phyloP scores from a whole-genome alignment of 1,140 invertebrate genomes.

The Andricus grossulariae region DNA sequence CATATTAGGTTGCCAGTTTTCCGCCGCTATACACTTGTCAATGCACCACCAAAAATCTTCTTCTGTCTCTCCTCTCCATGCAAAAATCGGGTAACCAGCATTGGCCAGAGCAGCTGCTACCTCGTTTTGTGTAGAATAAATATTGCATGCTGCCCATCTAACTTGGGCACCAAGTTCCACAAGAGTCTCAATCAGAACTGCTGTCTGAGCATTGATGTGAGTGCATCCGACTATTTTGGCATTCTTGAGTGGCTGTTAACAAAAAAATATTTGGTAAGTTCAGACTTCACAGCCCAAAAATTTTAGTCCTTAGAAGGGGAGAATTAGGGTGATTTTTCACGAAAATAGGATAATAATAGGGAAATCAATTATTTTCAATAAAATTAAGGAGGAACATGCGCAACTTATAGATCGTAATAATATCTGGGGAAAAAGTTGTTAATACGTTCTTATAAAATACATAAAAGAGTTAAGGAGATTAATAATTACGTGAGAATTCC shows the following conservation, averaged over 20 bases:
- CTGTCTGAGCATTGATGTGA: slow-evolving; percentile 98
- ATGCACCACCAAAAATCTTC: slow-evolving; percentile 99
- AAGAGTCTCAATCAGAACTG: slow-evolving; percentile 96
- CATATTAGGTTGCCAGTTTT: slow-evolving; percentile 99
- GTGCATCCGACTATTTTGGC: slow-evolving; percentile 98
- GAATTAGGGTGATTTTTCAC: too few relatives aligned
- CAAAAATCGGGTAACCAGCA: slow-evolving; percentile 92
- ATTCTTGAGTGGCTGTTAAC: slow-evolving; percentile 86
- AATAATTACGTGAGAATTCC: too few relatives aligned
- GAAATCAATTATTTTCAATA: too few relatives aligned
- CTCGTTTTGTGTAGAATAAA: slow-evolving; percentile 99
- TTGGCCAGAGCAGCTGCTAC: slow-evolving; percentile 97
- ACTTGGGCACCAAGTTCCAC: slow-evolving; percentile 92
- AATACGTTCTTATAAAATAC: too few relatives aligned
- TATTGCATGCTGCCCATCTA: slow-evolving; percentile 98
- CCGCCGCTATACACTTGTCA: slow-evolving; percentile 93
- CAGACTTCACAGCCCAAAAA: not conserved
- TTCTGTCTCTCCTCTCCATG: slow-evolving; percentile 97
- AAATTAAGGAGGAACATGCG: too few relatives aligned
- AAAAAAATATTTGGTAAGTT: not conserved
- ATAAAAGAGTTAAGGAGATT: too few relatives aligned
- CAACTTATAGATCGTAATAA: too few relatives aligned
- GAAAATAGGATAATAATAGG: too few relatives aligned
- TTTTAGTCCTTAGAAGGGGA: too few relatives aligned
- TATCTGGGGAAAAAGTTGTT: too few relatives aligned